A percentile compares a stretch with the other conserved stretches of the same genome.
phyloP scores from a whole-genome alignment of 2,888 invertebrate species.

The Pseudoips prasinana region DNA sequence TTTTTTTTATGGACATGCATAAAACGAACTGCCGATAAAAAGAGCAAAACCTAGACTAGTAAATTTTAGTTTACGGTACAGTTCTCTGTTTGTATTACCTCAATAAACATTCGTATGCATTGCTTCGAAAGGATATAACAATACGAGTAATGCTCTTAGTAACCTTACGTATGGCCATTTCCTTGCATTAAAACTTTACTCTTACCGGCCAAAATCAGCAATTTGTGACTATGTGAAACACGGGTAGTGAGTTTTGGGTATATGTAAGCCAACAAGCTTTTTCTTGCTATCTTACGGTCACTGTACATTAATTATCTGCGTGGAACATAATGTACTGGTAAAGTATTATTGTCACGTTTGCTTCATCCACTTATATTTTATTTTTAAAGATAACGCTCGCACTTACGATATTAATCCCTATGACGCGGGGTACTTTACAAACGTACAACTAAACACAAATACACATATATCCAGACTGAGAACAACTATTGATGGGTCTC shows the following conservation, averaged over 20 bases:
- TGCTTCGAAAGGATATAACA: slow-evolving; percentile 50
- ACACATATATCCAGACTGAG: no score
- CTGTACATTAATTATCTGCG: no score
- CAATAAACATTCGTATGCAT: slow-evolving; percentile 62
- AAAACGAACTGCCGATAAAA: slow-evolving; percentile 51
- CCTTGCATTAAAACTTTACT: slow-evolving; percentile 47
- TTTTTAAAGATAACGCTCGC: no score
- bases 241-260: slow-evolving; percentile 3
- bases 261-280: slow-evolving; percentile 10
- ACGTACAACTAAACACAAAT: no score
- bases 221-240: slow-evolving; percentile 36
- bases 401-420: no score
- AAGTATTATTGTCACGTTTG: no score
- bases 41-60: slow-evolving; percentile 54
- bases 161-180: slow-evolving; percentile 43
- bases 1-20: slow-evolving; percentile 47
- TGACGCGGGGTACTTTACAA: no score
- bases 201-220: slow-evolving; percentile 37
- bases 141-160: slow-evolving; percentile 51
- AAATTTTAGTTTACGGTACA: slow-evolving; percentile 63
- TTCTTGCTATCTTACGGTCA: no score
- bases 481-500: no score
- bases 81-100: slow-evolving; percentile 53
- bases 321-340: no score
- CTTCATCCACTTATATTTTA: no score